Evolutionary conservation across 1,140 invertebrate genomes (phyloP), one percentile per base, ranked within the genome.

Genomic region (Chlorops oryzae): DNA sequence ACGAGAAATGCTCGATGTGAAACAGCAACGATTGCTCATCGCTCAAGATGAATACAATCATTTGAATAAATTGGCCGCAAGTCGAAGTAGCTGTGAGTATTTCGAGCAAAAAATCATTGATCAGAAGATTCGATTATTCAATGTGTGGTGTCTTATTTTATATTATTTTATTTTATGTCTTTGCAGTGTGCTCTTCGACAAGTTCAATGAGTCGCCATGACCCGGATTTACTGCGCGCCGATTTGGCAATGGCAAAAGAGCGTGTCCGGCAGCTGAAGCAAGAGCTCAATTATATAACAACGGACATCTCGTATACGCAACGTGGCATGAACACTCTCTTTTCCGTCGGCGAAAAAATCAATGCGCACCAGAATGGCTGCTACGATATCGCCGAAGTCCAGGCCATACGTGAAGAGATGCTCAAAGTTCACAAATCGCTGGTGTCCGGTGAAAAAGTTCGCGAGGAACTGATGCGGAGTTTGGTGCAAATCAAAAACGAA

Each of bases 41-140:
- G 93, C 93, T 32, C 90, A 96, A 72, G 92, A 96, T 73, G 92
- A 98, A 75, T 97, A 92, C 76, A 90, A 93, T 70, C 89, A 96
- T 70, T 80, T 97, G 5, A 93, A 90, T 74, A 89, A 87, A 28
- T 77, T 91, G 44, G 86, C 85, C 34, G 85, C 87, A 38, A 90
- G 88, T 39, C 80, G 87, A 56, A 89, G 87, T 50, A 91, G 88
- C 73, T 78, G 88, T 90, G 75, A 87, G 87, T 88, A 72, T 52
- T 28, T 13, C 6, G 37, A 17, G 37, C 9, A 44, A 44, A 28
- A 28, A 24, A 3, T 20, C 18, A 7, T 41, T 20, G 10, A 18
- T 6, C 39, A 18, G 5, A 13, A 41, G 12, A 41, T 22, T 41
- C 4, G 13, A 41, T 21, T 13, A 4, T 20, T 5, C 4, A 17